Base-by-base conservation (phyloP, 23 tunicate species). In the Phallusia fumigata region DNA sequence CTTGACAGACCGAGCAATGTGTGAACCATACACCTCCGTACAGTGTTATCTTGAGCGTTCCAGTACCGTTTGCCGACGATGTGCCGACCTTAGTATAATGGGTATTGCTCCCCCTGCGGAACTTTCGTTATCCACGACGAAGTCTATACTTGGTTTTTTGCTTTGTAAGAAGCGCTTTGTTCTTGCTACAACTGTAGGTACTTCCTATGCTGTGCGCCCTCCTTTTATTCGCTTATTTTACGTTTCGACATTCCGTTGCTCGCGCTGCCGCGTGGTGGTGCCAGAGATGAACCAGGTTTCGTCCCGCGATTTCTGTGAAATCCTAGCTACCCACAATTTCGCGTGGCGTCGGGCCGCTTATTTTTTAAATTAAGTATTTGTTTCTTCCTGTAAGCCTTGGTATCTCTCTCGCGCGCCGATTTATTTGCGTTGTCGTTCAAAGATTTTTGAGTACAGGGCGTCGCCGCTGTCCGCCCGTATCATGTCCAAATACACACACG, bases 271-370 rank as follows among this genome's bases (percentile, higher is more conserved):
- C 69, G 28, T 24, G 69, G 26, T 22, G 69, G 69, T 24, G 69
- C 69, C 28, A 58, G 28, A 24, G 69, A 24, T 5, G 13, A 11
- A 16, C 69, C 28, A 58, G 5, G n/a, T 40, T 40, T 40, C 10
- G 47, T 40, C 47, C 3, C 69, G 69, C 28, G 69, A 58, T 58
- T 58, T 58, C 69, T 58, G 69, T 58, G 69, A 58, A 58, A 58
- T 58, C 69, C 69, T 24, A 21, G 26, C 26, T 6, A 13, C 69
- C 69, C 69, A 6, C 69, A 13, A 8, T 58, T 22, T 16, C 69
- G 28, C 69, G 69, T 22, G 16, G 28, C 69, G 69, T 16, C 26
- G 69, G 5, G 69, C 8, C 28, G 69, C 69, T 16, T 58, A 21
- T 58, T 58, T 58, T 58, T 58, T 58, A 16, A 51, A 58, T 21